phyloP scores from a whole-genome alignment of 92 coral and sea anemone species.

The Heteractis magnifica region DNA sequence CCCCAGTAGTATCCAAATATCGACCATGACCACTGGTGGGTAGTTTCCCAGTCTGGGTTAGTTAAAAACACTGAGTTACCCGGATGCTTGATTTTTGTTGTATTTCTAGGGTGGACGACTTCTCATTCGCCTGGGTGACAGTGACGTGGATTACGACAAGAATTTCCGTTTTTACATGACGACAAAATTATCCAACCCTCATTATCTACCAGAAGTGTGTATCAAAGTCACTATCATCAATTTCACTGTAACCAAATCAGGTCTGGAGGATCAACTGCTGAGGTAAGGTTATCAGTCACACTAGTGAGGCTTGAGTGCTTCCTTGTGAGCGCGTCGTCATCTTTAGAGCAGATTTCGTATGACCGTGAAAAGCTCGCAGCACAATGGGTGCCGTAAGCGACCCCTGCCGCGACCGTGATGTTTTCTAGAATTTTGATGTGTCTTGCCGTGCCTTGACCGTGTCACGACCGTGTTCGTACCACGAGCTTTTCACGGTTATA shows the following conservation, averaged over 20 bases:
- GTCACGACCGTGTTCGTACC: too few relatives aligned
- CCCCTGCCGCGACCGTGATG: too few relatives aligned
- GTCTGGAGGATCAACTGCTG: constrained; percentile 93
- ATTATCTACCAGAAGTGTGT: constrained; percentile 96
- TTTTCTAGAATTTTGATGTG: too few relatives aligned
- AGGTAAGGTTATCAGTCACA: constrained; percentile 53
- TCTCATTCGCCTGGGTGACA: constrained; percentile 96
- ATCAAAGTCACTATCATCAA: constrained; percentile 98
- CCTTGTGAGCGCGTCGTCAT: neutral
- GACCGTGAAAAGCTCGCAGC: too few relatives aligned
- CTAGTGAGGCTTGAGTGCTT: neutral
- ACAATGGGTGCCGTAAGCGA: too few relatives aligned
- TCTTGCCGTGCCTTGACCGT: too few relatives aligned
- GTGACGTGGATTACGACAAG: constrained; percentile 98
- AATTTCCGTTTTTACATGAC: constrained; percentile 99
- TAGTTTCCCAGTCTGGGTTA: too few relatives aligned
- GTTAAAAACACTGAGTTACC: neutral
- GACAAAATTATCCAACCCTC: constrained; percentile 95
- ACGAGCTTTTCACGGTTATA: too few relatives aligned
- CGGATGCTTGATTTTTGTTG: neutral
- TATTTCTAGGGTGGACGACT: constrained; percentile 84
- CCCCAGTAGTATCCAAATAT: too few relatives aligned
- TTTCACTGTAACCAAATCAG: constrained; percentile 98
- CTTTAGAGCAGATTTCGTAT: too few relatives aligned
- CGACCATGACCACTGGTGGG: too few relatives aligned